A percentile compares a stretch with the other conserved stretches of the same genome.
phyloP scores from a whole-genome alignment of 2,888 invertebrate genomes.

The Ryuthela nishihirai region DNA sequence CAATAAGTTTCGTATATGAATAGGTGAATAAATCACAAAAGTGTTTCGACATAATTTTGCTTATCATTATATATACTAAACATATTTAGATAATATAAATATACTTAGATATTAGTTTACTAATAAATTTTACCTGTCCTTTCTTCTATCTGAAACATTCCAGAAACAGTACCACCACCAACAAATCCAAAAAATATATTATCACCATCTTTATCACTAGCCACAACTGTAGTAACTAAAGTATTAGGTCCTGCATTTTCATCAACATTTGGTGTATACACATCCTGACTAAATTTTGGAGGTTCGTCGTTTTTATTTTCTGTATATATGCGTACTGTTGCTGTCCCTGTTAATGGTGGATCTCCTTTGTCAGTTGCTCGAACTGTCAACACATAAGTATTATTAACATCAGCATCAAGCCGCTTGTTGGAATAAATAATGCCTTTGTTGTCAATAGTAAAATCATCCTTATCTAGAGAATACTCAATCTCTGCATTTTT shows the following conservation, averaged over 20 bases:
- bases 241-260: slow-evolving; percentile 95
- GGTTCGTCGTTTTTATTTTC: slow-evolving; percentile 97
- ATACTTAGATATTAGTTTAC: too few species aligned
- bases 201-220: slow-evolving; percentile 95
- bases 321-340: slow-evolving; percentile 92
- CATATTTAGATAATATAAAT: too few species aligned
- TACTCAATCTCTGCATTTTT: slow-evolving; percentile 93
- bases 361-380: slow-evolving; percentile 94
- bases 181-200: slow-evolving; percentile 85
- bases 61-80: too few species aligned
- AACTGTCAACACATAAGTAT: slow-evolving; percentile 90
- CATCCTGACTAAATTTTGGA: slow-evolving; percentile 93
- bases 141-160: slow-evolving; percentile 92
- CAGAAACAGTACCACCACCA: slow-evolving; percentile 77
- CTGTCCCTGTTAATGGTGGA: slow-evolving; percentile 85
- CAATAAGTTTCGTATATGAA: too few species aligned
- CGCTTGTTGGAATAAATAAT: slow-evolving; percentile 90
- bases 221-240: slow-evolving; percentile 91
- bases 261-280: slow-evolving; percentile 92
- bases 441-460: slow-evolving; percentile 87
- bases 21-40: too few species aligned
- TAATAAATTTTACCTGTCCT: slow-evolving; percentile 62
- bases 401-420: slow-evolving; percentile 92
- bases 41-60: too few species aligned
- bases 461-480: slow-evolving; percentile 86